These are phyloP conservation scores for Nyctibius bracteatus DNA, from an alignment of 2,113 vertebrate genomes.

Conservation along the genomic window DNA sequence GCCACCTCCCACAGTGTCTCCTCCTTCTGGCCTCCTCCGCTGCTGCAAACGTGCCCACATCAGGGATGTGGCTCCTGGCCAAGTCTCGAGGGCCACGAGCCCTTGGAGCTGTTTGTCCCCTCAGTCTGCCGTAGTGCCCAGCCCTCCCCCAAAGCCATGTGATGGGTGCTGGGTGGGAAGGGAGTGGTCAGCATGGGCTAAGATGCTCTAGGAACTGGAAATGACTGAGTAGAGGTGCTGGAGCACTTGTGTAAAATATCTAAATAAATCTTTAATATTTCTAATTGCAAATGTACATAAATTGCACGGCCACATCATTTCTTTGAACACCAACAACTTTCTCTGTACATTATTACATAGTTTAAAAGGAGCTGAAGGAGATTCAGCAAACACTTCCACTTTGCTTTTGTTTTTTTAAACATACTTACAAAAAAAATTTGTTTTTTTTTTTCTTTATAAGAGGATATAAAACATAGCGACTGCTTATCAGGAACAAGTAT, in stretches of 20 bases:
- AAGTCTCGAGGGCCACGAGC: not conserved
- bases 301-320: constrained; percentile 94
- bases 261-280: constrained; percentile 99
- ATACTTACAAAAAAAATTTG: constrained; percentile 99
- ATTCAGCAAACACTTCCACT: constrained; percentile 81
- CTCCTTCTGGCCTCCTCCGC: not conserved
- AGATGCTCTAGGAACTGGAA: not conserved
- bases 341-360: constrained; percentile 97
- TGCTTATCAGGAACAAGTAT: constrained; percentile 80
- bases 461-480: constrained; percentile 93
- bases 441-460: constrained; percentile 67
- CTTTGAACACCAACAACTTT: constrained; percentile 87
- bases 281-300: constrained; percentile 99
- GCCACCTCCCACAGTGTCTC: not conserved
- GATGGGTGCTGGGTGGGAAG: not conserved
- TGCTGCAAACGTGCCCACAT: not conserved
- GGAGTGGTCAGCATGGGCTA: not conserved
- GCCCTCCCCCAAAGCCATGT: not conserved
- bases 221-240: not conserved
- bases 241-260: constrained; percentile 87
- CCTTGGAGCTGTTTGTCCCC: not conserved
- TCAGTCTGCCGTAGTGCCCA: not conserved
- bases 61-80: not conserved
- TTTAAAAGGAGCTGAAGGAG: constrained; percentile 79
- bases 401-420: constrained; percentile 79